Conservation (phyloP, 2,888 invertebrate species). For the Macaria liturata region DNA sequence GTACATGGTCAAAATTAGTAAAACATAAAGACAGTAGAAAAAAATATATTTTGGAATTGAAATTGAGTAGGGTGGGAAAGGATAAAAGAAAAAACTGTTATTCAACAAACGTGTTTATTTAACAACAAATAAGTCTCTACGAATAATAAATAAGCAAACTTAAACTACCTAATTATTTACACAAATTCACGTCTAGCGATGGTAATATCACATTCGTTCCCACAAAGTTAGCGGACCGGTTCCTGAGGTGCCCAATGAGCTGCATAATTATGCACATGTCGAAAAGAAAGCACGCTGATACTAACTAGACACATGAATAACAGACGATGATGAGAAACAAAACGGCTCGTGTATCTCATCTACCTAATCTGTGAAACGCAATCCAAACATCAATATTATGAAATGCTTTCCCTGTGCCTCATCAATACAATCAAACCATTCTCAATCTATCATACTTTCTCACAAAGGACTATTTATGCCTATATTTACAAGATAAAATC, state of each 20-base stretch:
- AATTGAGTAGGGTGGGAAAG: constrained; percentile 1
- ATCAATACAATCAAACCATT: constrained; percentile 14
- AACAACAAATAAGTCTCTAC: constrained; percentile 61
- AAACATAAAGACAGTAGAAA: too few relatives aligned
- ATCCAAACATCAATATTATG: constrained; percentile 34
- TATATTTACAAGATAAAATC: constrained; percentile 56
- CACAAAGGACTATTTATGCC: constrained; percentile 39
- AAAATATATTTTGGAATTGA: too few relatives aligned
- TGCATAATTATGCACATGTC: constrained; percentile 53
- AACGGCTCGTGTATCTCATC: constrained; percentile 35
- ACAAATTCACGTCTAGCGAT: constrained; percentile 63
- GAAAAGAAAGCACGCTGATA: constrained; percentile 62
- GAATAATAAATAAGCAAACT: constrained; percentile 72
- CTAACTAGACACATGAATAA: constrained; percentile 45
- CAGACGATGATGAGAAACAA: constrained; percentile 41
- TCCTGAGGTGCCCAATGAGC: constrained; percentile 41
- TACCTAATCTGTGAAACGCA: constrained; percentile 62
- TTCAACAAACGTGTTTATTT: constrained; percentile 49
- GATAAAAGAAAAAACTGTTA: constrained; percentile 30
- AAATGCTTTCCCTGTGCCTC: constrained; percentile 45
- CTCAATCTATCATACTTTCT: constrained; percentile 37
- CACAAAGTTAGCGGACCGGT: constrained; percentile 37
- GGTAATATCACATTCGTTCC: constrained; percentile 33
- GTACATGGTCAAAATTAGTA: too few relatives aligned
- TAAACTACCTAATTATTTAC: constrained; percentile 65